Base-by-base conservation (phyloP, 2,113 vertebrate species). In the Cyprinodon variegatus region DNA sequence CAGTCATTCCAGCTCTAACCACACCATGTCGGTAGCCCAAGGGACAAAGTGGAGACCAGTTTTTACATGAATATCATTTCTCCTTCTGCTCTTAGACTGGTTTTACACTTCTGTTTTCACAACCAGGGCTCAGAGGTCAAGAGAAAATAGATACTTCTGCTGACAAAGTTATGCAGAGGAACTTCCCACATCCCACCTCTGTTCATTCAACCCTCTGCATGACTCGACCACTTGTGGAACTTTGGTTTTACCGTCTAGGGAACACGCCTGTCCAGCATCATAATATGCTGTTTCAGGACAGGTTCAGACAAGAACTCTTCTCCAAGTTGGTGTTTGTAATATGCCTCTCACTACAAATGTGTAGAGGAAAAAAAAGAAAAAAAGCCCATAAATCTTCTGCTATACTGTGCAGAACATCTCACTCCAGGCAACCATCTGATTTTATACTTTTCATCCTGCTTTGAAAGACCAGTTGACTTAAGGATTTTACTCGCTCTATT, bases 91-190 rank as follows among this genome's bases (percentile, higher is more conserved):
- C 73, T 62, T 91, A 78, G 89, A 84, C 87, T 88, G 88, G 73
- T 86, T 87, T 86, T 70, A 29, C 77, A 88, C 85, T 84, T 89
- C 75, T 90, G 83, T 83, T 87, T 83, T 78, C 70, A 74, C 65
- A 0, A 65, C 74, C 65, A 38, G 38, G 41, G 85, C 64, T 93
- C 85, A 85, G 46, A 87, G 81, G 82, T 84, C 82, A 85, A 69
- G 64, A 67, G 61, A 83, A 79, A 91, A 91, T 70, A 74, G 84
- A 79, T 86, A 79, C 80, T 82, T 84, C 69, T 15, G 36, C 83
- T 89, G 80, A 91, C 88, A 87, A 77, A 78, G 83, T 79, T 85
- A 81, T 86, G 76, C 66, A 63, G 77, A 78, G 70, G 61, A 81
- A 80, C 77, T 74, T 83, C 83, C 72, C 79, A 70, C 73, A 12